Conservation (phyloP, 2,888 invertebrate species). For the Sphinx pinastri region DNA sequence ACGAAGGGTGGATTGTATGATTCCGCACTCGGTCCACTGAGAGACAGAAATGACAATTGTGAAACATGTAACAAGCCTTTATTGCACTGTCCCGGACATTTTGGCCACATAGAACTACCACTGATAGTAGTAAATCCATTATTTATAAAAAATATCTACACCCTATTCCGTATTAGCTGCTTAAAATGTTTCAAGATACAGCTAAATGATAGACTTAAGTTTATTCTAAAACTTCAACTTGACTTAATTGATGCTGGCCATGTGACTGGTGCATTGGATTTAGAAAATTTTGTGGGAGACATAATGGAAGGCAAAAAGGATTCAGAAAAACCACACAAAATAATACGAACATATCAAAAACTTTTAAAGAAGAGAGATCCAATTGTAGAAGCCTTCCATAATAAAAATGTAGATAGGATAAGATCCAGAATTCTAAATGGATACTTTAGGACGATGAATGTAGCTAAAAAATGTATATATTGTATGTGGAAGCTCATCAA, state of each 20-base stretch:
- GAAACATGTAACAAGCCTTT: slow-evolving; percentile 89
- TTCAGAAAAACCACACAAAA: slow-evolving; percentile 69
- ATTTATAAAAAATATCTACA: slow-evolving; percentile 89
- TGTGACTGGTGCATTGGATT: slow-evolving; percentile 88
- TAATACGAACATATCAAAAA: slow-evolving; percentile 71
- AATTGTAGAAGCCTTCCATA: slow-evolving; percentile 62
- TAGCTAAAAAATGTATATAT: slow-evolving; percentile 79
- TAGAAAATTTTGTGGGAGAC: slow-evolving; percentile 76
- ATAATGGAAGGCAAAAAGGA: slow-evolving; percentile 63
- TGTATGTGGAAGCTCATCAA: slow-evolving; percentile 81
- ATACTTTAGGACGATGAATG: slow-evolving; percentile 73
- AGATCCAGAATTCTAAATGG: slow-evolving; percentile 71
- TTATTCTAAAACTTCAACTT: slow-evolving; percentile 87
- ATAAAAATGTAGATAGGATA: slow-evolving; percentile 79
- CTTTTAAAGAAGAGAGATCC: slow-evolving; percentile 61
- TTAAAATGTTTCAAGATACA: slow-evolving; percentile 88
- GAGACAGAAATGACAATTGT: slow-evolving; percentile 88
- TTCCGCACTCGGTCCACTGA: slow-evolving; percentile 88
- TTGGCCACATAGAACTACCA: slow-evolving; percentile 96
- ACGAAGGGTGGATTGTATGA: slow-evolving; percentile 96
- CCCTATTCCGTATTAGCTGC: slow-evolving; percentile 88
- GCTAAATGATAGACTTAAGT: slow-evolving; percentile 77
- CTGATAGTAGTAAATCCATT: slow-evolving; percentile 96
- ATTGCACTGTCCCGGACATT: slow-evolving; percentile 93
- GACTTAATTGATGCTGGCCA: slow-evolving; percentile 89